Conservation (phyloP, 2,888 invertebrate species). For the Belgica antarctica region DNA sequence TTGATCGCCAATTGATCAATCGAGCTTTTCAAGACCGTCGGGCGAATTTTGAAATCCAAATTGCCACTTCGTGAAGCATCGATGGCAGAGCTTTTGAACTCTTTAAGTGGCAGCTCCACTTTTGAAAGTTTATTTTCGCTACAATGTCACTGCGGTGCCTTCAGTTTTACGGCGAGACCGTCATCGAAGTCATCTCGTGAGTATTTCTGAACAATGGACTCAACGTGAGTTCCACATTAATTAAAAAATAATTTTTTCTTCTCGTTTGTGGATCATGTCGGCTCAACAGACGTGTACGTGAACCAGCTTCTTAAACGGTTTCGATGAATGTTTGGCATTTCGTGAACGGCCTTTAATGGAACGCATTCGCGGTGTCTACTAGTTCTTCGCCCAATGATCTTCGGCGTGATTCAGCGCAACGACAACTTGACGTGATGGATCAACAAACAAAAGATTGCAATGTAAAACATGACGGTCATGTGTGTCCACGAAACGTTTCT, state of each 20-base stretch:
- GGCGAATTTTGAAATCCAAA: background rate
- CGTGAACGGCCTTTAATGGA: background rate
- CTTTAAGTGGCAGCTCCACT: no score
- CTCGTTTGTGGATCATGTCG: background rate
- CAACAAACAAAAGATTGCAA: conserved; percentile 4
- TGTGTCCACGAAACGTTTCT: background rate
- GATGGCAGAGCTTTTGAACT: conserved; percentile 9
- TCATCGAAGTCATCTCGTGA: background rate
- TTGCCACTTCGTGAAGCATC: background rate
- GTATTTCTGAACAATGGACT: background rate
- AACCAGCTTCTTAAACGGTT: conserved; percentile 15
- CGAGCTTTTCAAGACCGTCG: conserved; percentile 1
- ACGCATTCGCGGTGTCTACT: background rate
- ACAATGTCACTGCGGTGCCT: background rate
- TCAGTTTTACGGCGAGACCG: no score
- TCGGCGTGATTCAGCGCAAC: no score
- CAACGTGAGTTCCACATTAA: background rate
- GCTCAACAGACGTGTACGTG: background rate
- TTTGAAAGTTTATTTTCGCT: conserved; percentile 8
- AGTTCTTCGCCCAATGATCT: background rate
- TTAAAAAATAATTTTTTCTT: conserved; percentile 13
- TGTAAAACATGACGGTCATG: background rate
- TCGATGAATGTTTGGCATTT: background rate
- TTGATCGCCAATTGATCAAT: background rate
- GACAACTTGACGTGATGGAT: conserved; percentile 15